Conservation (phyloP, 1,140 invertebrate species). For the Solenopsis invicta region DNA sequence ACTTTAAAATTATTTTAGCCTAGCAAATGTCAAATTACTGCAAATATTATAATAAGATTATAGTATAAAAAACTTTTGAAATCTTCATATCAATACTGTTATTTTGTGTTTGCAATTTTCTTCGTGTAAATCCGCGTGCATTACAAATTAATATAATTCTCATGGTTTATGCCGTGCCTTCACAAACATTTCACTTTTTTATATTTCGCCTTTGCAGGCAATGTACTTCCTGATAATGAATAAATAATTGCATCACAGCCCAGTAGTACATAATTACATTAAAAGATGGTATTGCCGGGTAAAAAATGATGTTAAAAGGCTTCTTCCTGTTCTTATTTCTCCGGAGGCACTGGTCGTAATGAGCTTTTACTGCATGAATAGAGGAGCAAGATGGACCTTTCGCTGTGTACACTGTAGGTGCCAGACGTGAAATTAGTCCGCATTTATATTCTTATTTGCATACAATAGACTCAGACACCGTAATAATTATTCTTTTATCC, state of each 20-base stretch:
- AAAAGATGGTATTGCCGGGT: constrained; percentile 59
- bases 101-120: not conserved
- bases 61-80: not conserved
- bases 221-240: constrained; percentile 66
- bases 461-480: constrained; percentile 75
- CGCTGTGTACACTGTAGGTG: constrained; percentile 64
- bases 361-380: constrained; percentile 76
- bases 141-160: constrained; percentile 66
- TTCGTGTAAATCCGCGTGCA: not conserved
- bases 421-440: constrained; percentile 74
- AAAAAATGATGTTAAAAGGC: constrained; percentile 66
- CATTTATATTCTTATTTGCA: constrained; percentile 78
- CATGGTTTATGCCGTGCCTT: not conserved
- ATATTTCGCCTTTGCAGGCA: constrained; percentile 45
- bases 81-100: not conserved
- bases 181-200: constrained; percentile 23
- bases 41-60: constrained; percentile 6
- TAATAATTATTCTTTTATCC: constrained; percentile 76
- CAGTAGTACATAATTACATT: constrained; percentile 67
- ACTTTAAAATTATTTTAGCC: not conserved
- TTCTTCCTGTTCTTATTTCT: constrained; percentile 73
- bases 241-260: constrained; percentile 64
- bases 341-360: constrained; percentile 65
- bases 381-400: constrained; percentile 71
- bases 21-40: not conserved